Base-by-base conservation (phyloP, 2,797 vertebrate genomes). In the Champsocephalus gunnari region DNA sequence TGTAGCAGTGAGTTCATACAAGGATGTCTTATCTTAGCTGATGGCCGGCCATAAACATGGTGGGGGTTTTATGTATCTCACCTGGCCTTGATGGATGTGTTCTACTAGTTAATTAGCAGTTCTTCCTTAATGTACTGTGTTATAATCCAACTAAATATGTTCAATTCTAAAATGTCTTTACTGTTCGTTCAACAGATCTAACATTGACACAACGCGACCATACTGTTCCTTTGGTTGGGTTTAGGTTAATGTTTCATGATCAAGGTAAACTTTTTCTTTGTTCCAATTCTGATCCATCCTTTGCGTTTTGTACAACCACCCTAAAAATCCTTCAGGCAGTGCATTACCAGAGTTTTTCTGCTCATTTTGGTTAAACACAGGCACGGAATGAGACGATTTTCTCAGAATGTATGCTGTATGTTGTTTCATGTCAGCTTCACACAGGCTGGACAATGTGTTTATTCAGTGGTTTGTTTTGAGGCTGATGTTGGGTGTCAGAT, bases 181-280 rank as follows among this genome's bases (percentile, higher is more conserved):
- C 24, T 19, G 8, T 16, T 72, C 4, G 4, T 50, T 28, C 59
- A 32, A 5, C 58, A 60, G 43, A 0, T 9, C 1, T 3, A 38
- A 38, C 1, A 9, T 2, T 7, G 4, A 38, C 34, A 38, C 34
- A 38, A 38, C 28, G 4, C 4, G 4, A 28, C 28, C 28, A 28
- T 28, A 28, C 28, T 28, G 28, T 28, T 28, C 28, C 3, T 28
- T 28, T 28, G 28, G 4, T 28, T 1, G 8, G 5, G 34, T 34
- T 34, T 1, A 7, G 3, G 24, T 24, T 24, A 24, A 3, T 3
- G 24, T 3, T 34, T 28, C 34, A 7, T 38, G 1, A 0, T 38
- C 34, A 38, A 53, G 60, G 61, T 65, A 58, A 73, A 41, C 19
- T 12, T 48, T 1, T 51, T 58, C 65, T 50, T 59, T 47, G 21